Base-by-base conservation (phyloP, 1,140 invertebrate genomes). In the Drosophila busckii region DNA sequence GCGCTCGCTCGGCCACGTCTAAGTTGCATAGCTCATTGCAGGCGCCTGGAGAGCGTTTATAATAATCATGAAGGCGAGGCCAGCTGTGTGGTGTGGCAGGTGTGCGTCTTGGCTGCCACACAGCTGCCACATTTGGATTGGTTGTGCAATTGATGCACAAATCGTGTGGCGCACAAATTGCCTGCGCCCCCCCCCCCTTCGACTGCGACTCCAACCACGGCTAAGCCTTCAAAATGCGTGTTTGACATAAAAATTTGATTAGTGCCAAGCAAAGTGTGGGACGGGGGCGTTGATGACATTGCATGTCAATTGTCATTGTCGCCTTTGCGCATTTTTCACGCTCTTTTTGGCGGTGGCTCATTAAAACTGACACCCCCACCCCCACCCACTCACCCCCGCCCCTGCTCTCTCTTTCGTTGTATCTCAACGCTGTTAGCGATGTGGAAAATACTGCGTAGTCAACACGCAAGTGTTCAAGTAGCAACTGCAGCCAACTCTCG, bases 71-170 rank as follows among this genome's bases (percentile, higher is more conserved):
- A 53, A 46, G 44, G 15, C 25, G 34, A 9, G 16, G 34, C 37
- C 42, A 28, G 58, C 22, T 41, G 29, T n/a, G n/a, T n/a, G n/a
- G n/a, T n/a, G n/a, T n/a, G n/a, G n/a, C 13, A 37, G 31, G 34
- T 8, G 17, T 25, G 12, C 19, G 29, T 15, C n/a, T n/a, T n/a
- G n/a, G n/a, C 22, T 23, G 26, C 41, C 28, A 28, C 19, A 7
- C 25, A 35, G 10, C 29, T 45, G 40, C 26, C 20, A n/a, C n/a
- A 32, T 19, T 50, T 50, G 40, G 29, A 59, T 59, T 52, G 55
- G n/a, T 66, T 53, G 46, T 45, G 71, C 50, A 70, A 76, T 70
- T 76, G 70, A 66, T 76, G 70, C 70, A 76, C 69, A 70, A 78
- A 76, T 76, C 70, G 66, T 53, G 63, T 52, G 45, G n/a, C 31